phyloP scores from a whole-genome alignment of 2,888 invertebrate species.

The Stratiomys singularior region DNA sequence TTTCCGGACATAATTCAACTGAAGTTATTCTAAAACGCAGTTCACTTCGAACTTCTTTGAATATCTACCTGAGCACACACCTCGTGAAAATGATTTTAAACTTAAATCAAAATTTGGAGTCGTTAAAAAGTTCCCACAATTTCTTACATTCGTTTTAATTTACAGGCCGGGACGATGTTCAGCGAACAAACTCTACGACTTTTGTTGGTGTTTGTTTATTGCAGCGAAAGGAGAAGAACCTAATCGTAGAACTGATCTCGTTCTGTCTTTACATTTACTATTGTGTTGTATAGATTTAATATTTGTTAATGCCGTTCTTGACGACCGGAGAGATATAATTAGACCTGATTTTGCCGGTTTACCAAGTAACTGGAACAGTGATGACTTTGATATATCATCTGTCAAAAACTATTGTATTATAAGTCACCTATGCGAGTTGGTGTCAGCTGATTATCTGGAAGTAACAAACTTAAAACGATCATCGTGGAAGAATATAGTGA shows the following conservation, averaged over 20 bases:
- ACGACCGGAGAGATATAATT: slow-evolving; percentile 84
- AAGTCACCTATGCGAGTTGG: slow-evolving; percentile 60
- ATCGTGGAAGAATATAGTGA: slow-evolving; percentile 82
- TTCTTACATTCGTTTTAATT: slow-evolving; percentile 47
- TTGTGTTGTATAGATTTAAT: slow-evolving; percentile 92
- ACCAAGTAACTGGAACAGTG: slow-evolving; percentile 74
- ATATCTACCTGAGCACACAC: no score
- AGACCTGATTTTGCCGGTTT: slow-evolving; percentile 84
- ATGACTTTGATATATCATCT: slow-evolving; percentile 63
- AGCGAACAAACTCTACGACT: slow-evolving; percentile 86
- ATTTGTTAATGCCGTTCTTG: slow-evolving; percentile 85
- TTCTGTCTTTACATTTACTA: slow-evolving; percentile 92
- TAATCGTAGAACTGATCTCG: slow-evolving; percentile 89
- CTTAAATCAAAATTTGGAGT: no score
- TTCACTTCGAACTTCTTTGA: background rate
- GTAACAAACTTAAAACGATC: slow-evolving; percentile 92
- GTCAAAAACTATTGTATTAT: slow-evolving; percentile 60
- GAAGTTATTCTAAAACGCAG: no score
- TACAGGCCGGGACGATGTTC: slow-evolving; percentile 80
- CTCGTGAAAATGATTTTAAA: no score
- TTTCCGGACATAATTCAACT: background rate
- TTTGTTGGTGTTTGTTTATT: slow-evolving; percentile 93
- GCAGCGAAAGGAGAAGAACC: slow-evolving; percentile 89
- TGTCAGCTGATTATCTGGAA: slow-evolving; percentile 81
- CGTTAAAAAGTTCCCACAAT: background rate